Percentiles rank a stretch among this genome's conserved stretches.
These are phyloP conservation scores for Heliconius cydno DNA, from an alignment of 2,888 invertebrate species.

Conservation along the genomic window DNA sequence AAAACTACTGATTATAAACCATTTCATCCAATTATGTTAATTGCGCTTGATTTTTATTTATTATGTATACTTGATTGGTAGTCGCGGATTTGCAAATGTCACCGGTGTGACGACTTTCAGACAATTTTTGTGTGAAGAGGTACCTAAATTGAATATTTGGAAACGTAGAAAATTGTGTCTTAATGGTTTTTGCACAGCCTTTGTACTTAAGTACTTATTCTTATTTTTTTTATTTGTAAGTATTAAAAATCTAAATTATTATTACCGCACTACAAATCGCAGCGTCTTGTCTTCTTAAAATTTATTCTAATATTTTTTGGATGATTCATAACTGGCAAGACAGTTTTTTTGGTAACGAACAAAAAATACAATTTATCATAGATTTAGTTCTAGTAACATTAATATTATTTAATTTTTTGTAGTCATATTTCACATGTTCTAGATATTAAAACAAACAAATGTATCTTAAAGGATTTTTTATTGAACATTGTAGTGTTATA, in stretches of 20 bases:
- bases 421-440: neutral
- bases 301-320: neutral
- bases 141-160: neutral
- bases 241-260: neutral
- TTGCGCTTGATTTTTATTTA: slow-evolving; percentile 43
- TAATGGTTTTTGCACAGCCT: neutral
- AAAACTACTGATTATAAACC: slow-evolving; percentile 38
- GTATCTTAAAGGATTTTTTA: neutral
- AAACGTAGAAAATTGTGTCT: neutral
- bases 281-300: neutral
- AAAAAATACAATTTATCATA: neutral
- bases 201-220: too few species aligned
- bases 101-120: slow-evolving; percentile 42
- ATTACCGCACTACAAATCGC: too few species aligned
- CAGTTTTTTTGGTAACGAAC: neutral
- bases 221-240: neutral
- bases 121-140: slow-evolving; percentile 31
- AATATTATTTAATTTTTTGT: neutral
- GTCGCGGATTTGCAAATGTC: slow-evolving; percentile 39
- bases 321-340: neutral
- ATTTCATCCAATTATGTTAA: slow-evolving; percentile 47
- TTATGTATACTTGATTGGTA: slow-evolving; percentile 38
- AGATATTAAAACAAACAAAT: neutral
- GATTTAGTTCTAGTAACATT: neutral
- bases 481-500: too few species aligned